Conservation (phyloP, 2,113 vertebrate genomes). For the Lamprologus callipterus region DNA sequence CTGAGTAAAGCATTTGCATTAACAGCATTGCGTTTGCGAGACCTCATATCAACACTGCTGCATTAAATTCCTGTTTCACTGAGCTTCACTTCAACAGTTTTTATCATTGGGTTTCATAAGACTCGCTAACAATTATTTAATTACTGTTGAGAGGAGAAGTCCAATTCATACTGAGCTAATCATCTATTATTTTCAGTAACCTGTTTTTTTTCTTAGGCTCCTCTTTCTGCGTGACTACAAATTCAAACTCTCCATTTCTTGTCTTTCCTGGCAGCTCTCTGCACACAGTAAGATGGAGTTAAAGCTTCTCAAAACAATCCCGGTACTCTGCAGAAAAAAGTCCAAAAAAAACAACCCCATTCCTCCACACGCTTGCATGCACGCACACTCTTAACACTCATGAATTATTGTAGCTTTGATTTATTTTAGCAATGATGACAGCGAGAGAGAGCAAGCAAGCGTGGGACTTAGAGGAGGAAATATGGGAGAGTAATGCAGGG, state of each 20-base stretch:
- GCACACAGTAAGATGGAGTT: not conserved
- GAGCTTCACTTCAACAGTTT: not conserved
- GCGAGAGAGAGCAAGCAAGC: not conserved
- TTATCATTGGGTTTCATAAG: not conserved
- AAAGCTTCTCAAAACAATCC: not conserved
- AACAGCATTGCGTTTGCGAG: not conserved
- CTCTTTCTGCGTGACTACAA: not conserved
- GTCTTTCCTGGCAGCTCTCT: not conserved
- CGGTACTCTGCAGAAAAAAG: not conserved
- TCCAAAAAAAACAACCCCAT: not conserved
- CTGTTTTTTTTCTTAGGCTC: not conserved
- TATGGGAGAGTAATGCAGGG: conserved; percentile 21
- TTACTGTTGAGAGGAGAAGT: not conserved
- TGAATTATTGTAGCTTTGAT: conserved; percentile 63
- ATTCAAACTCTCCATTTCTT: not conserved
- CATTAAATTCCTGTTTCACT: not conserved
- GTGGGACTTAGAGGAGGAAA: not conserved
- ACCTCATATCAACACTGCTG: not conserved
- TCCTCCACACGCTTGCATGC: not conserved
- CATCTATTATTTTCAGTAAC: not conserved
- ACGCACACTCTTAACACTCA: conserved; percentile 27
- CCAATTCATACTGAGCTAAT: not conserved
- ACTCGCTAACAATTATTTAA: conserved; percentile 12
- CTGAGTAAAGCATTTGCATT: not conserved
- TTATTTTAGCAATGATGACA: conserved; percentile 43